These are phyloP conservation scores for Formica aserva DNA, from an alignment of 2,888 invertebrate species.

Conservation along the genomic window DNA sequence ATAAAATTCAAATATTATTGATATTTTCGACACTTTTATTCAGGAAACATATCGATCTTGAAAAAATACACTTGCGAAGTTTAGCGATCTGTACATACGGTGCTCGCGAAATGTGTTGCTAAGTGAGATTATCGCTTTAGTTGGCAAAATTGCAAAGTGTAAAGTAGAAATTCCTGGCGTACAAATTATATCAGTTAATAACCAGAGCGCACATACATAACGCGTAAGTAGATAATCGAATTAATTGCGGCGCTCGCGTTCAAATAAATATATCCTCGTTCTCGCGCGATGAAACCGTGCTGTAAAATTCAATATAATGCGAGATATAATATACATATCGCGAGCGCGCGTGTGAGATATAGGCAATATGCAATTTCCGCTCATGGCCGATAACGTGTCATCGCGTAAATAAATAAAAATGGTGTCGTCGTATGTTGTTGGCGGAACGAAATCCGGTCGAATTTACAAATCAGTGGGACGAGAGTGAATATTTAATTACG, in stretches of 20 bases:
- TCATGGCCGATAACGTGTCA: slow-evolving; percentile 47
- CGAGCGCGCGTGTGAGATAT: slow-evolving; percentile 30
- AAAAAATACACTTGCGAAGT: neutral
- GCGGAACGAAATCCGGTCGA: slow-evolving; percentile 45
- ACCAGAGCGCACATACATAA: slow-evolving; percentile 48
- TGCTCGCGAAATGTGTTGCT: neutral
- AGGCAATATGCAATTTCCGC: slow-evolving; percentile 53
- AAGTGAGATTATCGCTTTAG: slow-evolving; percentile 42
- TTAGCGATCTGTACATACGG: neutral
- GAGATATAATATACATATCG: slow-evolving; percentile 43
- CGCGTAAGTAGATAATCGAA: slow-evolving; percentile 53
- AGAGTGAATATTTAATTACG: slow-evolving; percentile 55
- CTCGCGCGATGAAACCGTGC: slow-evolving; percentile 25
- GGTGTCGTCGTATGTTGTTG: slow-evolving; percentile 47
- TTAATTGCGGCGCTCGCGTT: slow-evolving; percentile 53
- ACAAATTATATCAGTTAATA: slow-evolving; percentile 51
- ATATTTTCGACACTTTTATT: neutral
- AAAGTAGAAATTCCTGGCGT: slow-evolving; percentile 51
- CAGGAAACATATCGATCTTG: neutral
- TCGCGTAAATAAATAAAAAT: slow-evolving; percentile 56
- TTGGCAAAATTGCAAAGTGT: slow-evolving; percentile 42
- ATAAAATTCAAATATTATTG: neutral
- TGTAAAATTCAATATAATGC: slow-evolving; percentile 52
- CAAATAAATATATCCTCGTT: slow-evolving; percentile 47
- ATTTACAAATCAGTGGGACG: slow-evolving; percentile 47